Percentiles rank a stretch among this genome's conserved stretches.
Conservation (phyloP, 2,797 vertebrate species). For the Hoplostethus mediterraneus region DNA sequence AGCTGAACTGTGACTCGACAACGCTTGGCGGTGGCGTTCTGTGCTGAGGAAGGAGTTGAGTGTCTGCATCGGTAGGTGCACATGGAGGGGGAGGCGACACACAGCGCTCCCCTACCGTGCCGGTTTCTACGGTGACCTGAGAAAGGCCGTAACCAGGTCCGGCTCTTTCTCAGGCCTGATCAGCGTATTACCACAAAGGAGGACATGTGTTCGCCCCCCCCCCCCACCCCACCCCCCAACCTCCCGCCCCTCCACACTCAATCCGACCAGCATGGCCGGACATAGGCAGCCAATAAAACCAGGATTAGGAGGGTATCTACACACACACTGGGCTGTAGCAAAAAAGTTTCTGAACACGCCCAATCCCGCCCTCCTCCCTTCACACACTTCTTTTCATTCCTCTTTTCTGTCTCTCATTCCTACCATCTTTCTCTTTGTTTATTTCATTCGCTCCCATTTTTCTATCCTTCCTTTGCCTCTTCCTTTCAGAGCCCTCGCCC, state of each 20-base stretch:
- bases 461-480: constrained; percentile 77
- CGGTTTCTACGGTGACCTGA: constrained; percentile 96
- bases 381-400: constrained; percentile 77
- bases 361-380: constrained; percentile 79
- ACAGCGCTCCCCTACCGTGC: constrained; percentile 93
- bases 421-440: constrained; percentile 75
- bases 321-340: constrained; percentile 81
- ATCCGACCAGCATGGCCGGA: constrained; percentile 85
- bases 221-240: constrained; percentile 75
- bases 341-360: constrained; percentile 87
- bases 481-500: constrained; percentile 74
- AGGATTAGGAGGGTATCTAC: constrained; percentile 89
- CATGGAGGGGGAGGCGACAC: constrained; percentile 60
- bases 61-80: constrained; percentile 69
- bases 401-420: constrained; percentile 71
- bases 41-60: constrained; percentile 42
- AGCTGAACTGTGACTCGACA: constrained; percentile 38
- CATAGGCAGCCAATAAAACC: constrained; percentile 91
- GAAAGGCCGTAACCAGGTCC: constrained; percentile 94
- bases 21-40: constrained; percentile 31
- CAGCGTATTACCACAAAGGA: constrained; percentile 91
- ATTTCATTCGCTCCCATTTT: constrained; percentile 70
- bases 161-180: constrained; percentile 94
- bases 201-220: constrained; percentile 90
- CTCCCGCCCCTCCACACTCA: constrained; percentile 82